phyloP scores from a whole-genome alignment of 1,140 invertebrate species.

The Rhagoletis pomonella region DNA sequence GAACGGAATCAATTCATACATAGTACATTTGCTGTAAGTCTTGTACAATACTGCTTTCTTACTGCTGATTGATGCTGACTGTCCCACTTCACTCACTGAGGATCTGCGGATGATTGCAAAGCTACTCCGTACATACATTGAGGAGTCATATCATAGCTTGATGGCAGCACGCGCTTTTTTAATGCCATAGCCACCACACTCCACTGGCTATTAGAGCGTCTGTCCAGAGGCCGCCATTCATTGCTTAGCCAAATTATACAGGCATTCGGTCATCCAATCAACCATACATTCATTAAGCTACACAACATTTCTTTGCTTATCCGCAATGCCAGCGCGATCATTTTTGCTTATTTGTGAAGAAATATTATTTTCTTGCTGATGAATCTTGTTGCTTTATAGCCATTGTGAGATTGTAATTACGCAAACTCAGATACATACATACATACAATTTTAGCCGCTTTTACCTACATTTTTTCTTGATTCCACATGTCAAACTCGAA shows the following conservation, averaged over 20 bases:
- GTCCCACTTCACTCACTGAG: not conserved
- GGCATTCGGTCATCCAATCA: not conserved
- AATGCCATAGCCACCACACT: not conserved
- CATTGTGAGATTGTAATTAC: not conserved
- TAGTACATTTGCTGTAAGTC: no score
- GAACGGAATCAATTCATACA: no score
- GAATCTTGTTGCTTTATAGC: not conserved
- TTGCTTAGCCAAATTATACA: not conserved
- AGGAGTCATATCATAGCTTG: not conserved
- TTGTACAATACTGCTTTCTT: slow-evolving; percentile 8
- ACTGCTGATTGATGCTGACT: not conserved
- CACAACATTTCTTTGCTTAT: not conserved
- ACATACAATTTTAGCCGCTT: not conserved
- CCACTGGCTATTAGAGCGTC: not conserved
- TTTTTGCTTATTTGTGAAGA: not conserved
- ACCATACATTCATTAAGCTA: not conserved
- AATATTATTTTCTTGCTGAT: slow-evolving; percentile 8
- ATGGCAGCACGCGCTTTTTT: slow-evolving; percentile 9
- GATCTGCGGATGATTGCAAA: slow-evolving; percentile 4
- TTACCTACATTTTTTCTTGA: slow-evolving; percentile 4
- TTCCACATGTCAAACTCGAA: not conserved
- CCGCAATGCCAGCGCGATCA: not conserved
- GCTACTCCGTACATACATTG: not conserved
- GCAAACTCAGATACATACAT: not conserved
- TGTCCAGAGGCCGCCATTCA: not conserved